Percentiles rank a stretch among this genome's conserved stretches.
Conservation (phyloP, 2,888 invertebrate species). For the Allophyes oxyacanthae region DNA sequence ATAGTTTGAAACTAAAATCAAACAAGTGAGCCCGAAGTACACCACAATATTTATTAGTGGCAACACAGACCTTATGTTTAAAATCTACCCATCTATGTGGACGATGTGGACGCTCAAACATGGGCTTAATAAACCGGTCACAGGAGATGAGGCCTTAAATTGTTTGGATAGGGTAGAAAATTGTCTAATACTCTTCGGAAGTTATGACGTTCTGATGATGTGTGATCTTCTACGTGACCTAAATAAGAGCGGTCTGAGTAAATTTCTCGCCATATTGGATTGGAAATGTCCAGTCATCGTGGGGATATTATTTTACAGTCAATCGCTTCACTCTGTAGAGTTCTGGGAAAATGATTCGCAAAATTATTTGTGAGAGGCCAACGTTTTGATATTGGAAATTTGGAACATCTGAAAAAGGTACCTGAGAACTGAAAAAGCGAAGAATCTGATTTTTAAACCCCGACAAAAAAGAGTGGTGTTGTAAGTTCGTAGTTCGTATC, state of each 20-base stretch:
- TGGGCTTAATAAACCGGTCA: conserved; percentile 3
- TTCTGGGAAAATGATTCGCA: conserved; percentile 23
- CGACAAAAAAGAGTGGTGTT: no score
- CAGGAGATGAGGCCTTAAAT: conserved; percentile 16
- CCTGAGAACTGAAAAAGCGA: neutral
- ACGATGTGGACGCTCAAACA: conserved; percentile 9
- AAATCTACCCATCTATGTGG: conserved; percentile 11
- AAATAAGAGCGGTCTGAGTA: conserved; percentile 41
- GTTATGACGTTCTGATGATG: conserved; percentile 42
- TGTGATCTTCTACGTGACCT: conserved; percentile 48
- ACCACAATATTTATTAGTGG: conserved; percentile 30
- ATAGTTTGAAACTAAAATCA: conserved; percentile 21
- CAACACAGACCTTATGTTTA: conserved; percentile 24
- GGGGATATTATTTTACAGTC: conserved; percentile 51
- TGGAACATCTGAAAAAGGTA: neutral
- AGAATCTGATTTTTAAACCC: neutral
- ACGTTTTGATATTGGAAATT: conserved; percentile 10
- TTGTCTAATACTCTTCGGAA: conserved; percentile 7
- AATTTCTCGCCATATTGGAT: conserved; percentile 51
- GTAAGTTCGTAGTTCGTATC: no score
- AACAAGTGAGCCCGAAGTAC: conserved; percentile 19
- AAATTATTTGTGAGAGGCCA: conserved; percentile 30
- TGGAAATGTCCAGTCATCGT: conserved; percentile 48
- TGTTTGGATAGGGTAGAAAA: conserved; percentile 14
- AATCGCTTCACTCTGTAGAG: conserved; percentile 33